phyloP scores from a whole-genome alignment of 2,797 vertebrate species.

The Hipposideros larvatus region DNA sequence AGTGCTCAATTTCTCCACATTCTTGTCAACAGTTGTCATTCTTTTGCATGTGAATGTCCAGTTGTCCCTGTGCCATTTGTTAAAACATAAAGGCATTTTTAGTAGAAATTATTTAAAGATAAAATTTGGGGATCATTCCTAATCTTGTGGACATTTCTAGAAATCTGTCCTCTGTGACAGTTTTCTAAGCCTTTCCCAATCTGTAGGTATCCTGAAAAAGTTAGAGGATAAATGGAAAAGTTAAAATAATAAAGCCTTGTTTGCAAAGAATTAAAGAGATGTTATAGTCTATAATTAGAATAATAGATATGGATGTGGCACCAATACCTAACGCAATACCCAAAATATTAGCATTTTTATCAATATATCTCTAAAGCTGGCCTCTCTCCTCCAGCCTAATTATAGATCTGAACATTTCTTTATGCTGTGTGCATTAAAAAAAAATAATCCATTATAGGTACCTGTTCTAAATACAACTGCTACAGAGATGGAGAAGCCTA shows the following conservation, averaged over 20 bases:
- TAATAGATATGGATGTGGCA: not conserved
- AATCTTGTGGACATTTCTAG: slow-evolving; percentile 35
- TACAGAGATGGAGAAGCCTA: not conserved
- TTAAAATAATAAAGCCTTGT: slow-evolving; percentile 40
- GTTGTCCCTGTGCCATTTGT: not conserved
- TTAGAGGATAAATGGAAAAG: slow-evolving; percentile 1
- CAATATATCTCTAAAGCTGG: not conserved
- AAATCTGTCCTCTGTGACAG: slow-evolving; percentile 3
- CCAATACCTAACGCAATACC: not conserved
- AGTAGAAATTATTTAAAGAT: slow-evolving; percentile 41
- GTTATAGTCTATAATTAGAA: not conserved
- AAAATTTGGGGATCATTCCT: slow-evolving; percentile 22
- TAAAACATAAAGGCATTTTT: slow-evolving; percentile 32
- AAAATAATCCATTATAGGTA: not conserved
- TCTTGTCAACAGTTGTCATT: not conserved
- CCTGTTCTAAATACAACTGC: not conserved
- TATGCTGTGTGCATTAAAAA: not conserved
- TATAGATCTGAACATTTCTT: not conserved
- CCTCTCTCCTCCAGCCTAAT: not conserved
- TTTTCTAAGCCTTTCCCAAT: not conserved
- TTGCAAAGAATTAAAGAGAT: slow-evolving; percentile 36
- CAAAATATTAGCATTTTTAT: not conserved
- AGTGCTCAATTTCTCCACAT: not conserved
- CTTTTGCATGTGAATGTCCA: not conserved
- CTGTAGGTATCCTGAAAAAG: not conserved